Evolutionary conservation across 2,888 invertebrate species (phyloP), one percentile per base, ranked within the genome.

Genomic region (Spodoptera littoralis): DNA sequence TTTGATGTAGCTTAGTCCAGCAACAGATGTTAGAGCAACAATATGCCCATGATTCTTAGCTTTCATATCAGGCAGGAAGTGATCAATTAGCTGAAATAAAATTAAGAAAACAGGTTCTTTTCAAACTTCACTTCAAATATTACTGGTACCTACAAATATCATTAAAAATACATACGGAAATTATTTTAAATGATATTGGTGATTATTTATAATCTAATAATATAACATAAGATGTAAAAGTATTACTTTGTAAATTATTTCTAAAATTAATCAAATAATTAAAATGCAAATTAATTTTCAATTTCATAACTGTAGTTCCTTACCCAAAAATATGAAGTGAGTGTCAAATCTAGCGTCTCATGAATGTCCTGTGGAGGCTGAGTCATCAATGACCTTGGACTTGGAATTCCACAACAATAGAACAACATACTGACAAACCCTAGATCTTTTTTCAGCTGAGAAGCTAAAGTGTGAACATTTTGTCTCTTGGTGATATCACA

Each of bases 301-400:
- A 27, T 27, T 27, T 27, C 27, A 1, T 27, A 27, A 2, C 6
- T n/a, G 1, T 44, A 44, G 43, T 9, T 12, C 60, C 86, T 88
- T 87, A 96, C 96, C 96, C 96, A 96, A 85, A 96, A 96, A 73
- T 96, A 96, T 53, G 96, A 96, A 24, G 96, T 92, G 11, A 96
- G 88, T 44, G 96, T 95, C 6, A 96, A 87, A 82, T 96, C 95
- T 73, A 96, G 88, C 0, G 95, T 96, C 47, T 91, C 88, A 70
- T 93, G 93, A 46, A 96, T 94, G 79, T 95, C 92, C 71, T 93
- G 92, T 2, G 95, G 91, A 43, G 95, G 94, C 67, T 95, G 90
- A 0, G 87, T 90, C 47, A 95, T 77, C 49, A 96, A 84, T 5
- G 95, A 92, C 72, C 95, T 89, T 2, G 96, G 96, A 71, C 96